Conservation (phyloP, 2,797 vertebrate genomes). For the Masticophis lateralis region DNA sequence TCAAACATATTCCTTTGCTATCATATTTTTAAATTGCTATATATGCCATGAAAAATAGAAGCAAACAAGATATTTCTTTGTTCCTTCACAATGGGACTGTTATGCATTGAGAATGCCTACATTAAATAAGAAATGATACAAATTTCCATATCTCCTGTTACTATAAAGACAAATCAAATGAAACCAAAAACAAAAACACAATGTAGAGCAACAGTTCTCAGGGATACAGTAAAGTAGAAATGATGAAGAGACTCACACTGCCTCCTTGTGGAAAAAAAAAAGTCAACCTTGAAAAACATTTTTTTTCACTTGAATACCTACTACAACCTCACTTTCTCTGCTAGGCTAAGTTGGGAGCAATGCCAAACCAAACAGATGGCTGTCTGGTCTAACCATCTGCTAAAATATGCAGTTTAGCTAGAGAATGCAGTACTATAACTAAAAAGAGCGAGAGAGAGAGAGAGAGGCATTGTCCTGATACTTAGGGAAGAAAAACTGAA, state of each 20-base stretch:
- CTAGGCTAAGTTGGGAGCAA: neutral
- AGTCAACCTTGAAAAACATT: neutral
- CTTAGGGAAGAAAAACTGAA: neutral
- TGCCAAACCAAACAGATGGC: neutral
- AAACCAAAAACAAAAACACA: neutral
- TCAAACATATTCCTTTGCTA: neutral
- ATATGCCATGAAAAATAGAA: neutral
- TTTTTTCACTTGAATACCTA: neutral
- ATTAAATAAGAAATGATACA: neutral
- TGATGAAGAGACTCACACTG: neutral
- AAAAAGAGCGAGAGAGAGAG: neutral
- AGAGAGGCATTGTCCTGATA: neutral
- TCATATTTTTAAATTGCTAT: neutral
- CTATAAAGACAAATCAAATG: neutral
- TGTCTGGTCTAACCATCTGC: neutral
- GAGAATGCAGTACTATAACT: neutral
- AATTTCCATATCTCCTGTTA: neutral
- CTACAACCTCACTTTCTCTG: neutral
- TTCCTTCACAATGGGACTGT: neutral
- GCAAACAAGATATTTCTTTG: neutral
- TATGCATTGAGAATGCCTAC: neutral
- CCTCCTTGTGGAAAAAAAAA: constrained; percentile 12
- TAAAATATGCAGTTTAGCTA: neutral
- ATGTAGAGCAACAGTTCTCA: neutral
- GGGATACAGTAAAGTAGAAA: neutral